Evolutionary conservation across 2,888 invertebrate species (phyloP), one percentile per base, ranked within the genome.

Genomic region (Petrolisthes cinctipes): DNA sequence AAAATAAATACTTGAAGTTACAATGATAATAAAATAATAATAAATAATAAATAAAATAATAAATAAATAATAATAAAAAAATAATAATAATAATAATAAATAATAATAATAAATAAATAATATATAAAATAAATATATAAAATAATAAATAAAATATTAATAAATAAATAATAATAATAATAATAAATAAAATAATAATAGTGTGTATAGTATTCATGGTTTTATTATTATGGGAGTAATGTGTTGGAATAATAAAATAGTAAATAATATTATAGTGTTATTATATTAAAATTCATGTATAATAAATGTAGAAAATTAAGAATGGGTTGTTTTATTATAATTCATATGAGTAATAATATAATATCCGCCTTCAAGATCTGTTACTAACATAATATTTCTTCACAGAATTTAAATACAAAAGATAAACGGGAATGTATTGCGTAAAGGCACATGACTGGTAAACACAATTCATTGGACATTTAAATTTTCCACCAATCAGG

Each of bases 401-500:
- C 37, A 37, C 20, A 17, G 37, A 76, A 76, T 76, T 53, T 5
- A 76, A 9, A n/a, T 37, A 73, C 37, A 51, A 5, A 51, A 6
- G 0, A 51, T n/a, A 76, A 76, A 37, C 76, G 53, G 17, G 14
- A 14, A 7, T 76, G 53, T 51, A 5, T 56, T 81, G 23, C 81
- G 37, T 23, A 61, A 81, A 37, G 23, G 61, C 37, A 14, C 61
- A n/a, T 4, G 17, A 5, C 54, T 56, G 11, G n/a, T 79, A 5
- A 79, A 56, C 17, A 54, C 11, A 79, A 79, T 6, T 20, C 79
- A 79, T 20, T 20, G 66, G 84, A 84, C 84, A 84, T 84, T 84
- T 78, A 84, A 76, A 84, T 84, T 84, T 78, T 66, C 53, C 75
- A 78, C 84, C 84, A 84, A 84, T 84, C 76, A 66, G 9, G 0